Evolutionary conservation across 2,888 invertebrate species (phyloP).

Genomic region (Acanthosepion pharaonis): DNA sequence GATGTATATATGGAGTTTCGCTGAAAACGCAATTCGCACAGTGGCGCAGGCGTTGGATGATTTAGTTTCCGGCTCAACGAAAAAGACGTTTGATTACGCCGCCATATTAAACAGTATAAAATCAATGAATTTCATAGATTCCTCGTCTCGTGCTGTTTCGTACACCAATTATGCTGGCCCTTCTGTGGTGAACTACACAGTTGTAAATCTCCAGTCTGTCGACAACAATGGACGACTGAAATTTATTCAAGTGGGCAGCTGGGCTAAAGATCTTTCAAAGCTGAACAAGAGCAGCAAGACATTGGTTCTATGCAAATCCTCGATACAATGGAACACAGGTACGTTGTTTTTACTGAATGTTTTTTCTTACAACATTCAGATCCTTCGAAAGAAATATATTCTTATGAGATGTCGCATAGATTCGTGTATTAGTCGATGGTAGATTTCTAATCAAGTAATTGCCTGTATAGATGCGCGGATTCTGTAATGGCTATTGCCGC

Average conservation of each 20-base stretch:
- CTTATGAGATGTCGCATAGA: no score
- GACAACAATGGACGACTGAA: not conserved
- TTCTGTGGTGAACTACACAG: not conserved
- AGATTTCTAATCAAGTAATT: no score
- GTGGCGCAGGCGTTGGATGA: not conserved
- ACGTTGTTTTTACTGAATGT: not conserved
- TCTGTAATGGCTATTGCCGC: no score
- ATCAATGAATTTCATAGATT: not conserved
- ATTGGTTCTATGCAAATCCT: not conserved
- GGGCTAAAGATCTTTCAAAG: not conserved
- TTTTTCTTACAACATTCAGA: no score
- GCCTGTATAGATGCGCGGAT: no score
- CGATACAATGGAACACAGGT: constrained; percentile 36
- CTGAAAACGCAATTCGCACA: not conserved
- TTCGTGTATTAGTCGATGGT: no score
- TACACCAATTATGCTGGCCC: not conserved
- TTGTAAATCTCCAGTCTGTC: not conserved
- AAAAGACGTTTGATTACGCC: not conserved
- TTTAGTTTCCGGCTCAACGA: not conserved
- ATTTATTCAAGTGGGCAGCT: not conserved
- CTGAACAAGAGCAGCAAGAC: not conserved
- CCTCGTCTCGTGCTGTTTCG: not conserved
- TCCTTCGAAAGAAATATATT: no score
- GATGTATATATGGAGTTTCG: not conserved
- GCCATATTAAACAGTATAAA: not conserved